Evolutionary conservation across 2,888 invertebrate genomes (phyloP).

Genomic region (Tholera decimalis): DNA sequence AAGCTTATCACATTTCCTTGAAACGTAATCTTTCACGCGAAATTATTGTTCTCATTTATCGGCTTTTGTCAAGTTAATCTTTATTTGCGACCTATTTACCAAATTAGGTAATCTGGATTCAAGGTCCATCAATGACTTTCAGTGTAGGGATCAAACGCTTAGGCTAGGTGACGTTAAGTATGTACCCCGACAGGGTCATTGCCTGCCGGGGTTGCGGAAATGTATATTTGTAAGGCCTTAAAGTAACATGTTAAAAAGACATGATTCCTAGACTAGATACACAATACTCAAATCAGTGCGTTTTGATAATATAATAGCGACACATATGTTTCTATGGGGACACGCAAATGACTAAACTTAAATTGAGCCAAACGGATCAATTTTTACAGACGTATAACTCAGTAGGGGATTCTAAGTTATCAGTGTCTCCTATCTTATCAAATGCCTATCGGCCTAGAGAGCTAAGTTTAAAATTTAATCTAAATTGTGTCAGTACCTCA

Average conservation of each 20-base stretch:
- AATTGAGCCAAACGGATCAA: not conserved
- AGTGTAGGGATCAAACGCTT: constrained; percentile 5
- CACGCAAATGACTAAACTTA: constrained; percentile 19
- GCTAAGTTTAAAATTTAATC: constrained; percentile 20
- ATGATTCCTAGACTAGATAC: not conserved
- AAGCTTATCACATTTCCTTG: constrained; percentile 55
- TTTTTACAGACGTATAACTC: too few species aligned
- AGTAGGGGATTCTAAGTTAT: constrained; percentile 18
- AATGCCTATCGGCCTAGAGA: constrained; percentile 23
- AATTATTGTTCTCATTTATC: constrained; percentile 49
- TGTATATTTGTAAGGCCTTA: not conserved
- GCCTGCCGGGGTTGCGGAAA: too few species aligned
- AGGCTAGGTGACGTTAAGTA: not conserved
- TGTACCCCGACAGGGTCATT: too few species aligned
- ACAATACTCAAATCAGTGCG: not conserved
- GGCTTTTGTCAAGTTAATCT: constrained; percentile 30
- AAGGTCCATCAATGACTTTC: constrained; percentile 9
- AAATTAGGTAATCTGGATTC: constrained; percentile 16
- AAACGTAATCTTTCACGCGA: constrained; percentile 40
- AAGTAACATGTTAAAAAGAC: not conserved
- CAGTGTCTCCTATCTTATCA: constrained; percentile 24
- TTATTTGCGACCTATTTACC: constrained; percentile 33
- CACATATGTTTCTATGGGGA: not conserved
- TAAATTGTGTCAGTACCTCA: constrained; percentile 16
- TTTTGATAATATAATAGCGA: not conserved